phyloP scores from a whole-genome alignment of 2,797 vertebrate species.

The Tapirus indicus region DNA sequence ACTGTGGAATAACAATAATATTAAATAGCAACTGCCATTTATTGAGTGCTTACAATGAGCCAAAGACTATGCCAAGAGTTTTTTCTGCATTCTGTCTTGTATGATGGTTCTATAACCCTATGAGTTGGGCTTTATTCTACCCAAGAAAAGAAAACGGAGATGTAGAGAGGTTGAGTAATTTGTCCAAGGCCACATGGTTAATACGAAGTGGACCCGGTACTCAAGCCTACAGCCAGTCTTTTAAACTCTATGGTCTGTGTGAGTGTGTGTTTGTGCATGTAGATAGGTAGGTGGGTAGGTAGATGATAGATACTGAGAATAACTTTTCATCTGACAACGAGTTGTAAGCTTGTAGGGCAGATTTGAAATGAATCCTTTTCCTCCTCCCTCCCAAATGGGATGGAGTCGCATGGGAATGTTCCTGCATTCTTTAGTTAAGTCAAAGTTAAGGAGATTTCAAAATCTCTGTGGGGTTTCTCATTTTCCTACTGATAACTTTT shows the following conservation, averaged over 20 bases:
- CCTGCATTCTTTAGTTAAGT: constrained; percentile 61
- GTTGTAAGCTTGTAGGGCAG: not conserved
- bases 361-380: constrained; percentile 34
- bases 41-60: not conserved
- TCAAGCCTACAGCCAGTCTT: not conserved
- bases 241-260: not conserved
- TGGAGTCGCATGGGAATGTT: constrained; percentile 3
- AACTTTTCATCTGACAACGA: constrained; percentile 35
- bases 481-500: constrained; percentile 74
- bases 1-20: not conserved
- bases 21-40: not conserved
- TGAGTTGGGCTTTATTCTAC: not conserved
- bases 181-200: not conserved
- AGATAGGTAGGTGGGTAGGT: not conserved
- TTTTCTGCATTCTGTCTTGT: not conserved
- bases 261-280: not conserved
- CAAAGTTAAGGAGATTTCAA: constrained; percentile 55
- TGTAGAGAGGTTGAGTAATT: not conserved
- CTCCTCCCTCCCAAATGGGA: constrained; percentile 6
- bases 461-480: constrained; percentile 68
- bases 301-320: not conserved
- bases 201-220: not conserved
- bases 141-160: constrained; percentile 16
- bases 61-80: not conserved
- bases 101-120: not conserved